Conservation (phyloP, 2,888 invertebrate species). For the Gastracanthus pulcherrimus region DNA sequence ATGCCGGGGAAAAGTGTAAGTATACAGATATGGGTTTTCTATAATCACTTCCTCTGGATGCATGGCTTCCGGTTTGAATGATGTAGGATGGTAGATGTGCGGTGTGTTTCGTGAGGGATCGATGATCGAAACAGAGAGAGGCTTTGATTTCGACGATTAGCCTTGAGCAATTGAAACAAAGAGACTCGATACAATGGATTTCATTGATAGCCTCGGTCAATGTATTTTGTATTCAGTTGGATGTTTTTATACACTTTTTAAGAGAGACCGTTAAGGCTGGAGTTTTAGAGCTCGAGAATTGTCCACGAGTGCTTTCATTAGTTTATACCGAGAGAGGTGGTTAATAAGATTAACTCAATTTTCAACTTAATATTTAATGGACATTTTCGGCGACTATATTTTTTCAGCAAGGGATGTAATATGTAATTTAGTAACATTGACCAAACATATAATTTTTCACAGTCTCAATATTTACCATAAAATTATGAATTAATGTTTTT, state of each 20-base stretch:
- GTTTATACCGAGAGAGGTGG: too few relatives aligned
- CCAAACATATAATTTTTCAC: too few relatives aligned
- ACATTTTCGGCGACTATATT: too few relatives aligned
- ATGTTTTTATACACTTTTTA: slow-evolving; percentile 12
- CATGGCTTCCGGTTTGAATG: neutral
- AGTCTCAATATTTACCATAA: too few relatives aligned
- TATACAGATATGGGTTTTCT: neutral
- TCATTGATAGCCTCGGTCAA: slow-evolving; percentile 5
- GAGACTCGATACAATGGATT: slow-evolving; percentile 17
- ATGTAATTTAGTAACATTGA: too few relatives aligned
- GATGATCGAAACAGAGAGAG: neutral
- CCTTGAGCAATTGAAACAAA: slow-evolving; percentile 47
- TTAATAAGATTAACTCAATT: too few relatives aligned
- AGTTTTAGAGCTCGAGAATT: too few relatives aligned
- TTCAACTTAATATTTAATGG: too few relatives aligned
- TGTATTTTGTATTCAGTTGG: neutral
- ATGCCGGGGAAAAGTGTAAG: neutral
- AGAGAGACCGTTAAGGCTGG: neutral
- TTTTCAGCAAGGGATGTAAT: too few relatives aligned
- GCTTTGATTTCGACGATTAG: slow-evolving; percentile 42
- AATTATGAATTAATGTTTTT: too few relatives aligned
- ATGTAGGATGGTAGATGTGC: neutral
- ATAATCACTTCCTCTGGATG: slow-evolving; percentile 29
- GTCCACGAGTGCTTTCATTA: too few relatives aligned
- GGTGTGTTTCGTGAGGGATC: neutral